Conservation (phyloP, 1,140 invertebrate species). For the Magallana angulata region DNA sequence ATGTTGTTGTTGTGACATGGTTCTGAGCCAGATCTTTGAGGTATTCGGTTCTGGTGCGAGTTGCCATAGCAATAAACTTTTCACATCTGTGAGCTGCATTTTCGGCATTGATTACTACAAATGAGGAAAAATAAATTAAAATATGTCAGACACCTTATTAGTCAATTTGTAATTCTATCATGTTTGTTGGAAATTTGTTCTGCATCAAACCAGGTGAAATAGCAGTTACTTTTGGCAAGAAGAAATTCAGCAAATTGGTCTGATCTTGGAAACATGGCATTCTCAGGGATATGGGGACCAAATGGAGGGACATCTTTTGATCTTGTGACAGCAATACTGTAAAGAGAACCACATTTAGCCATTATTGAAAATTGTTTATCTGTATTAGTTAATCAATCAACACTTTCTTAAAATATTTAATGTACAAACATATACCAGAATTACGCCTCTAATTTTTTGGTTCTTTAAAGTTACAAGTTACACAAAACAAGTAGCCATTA, state of each 20-base stretch:
- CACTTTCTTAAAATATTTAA: too few species aligned
- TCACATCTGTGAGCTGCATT: conserved; percentile 97
- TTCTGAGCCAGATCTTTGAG: conserved; percentile 93
- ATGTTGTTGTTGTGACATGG: conserved; percentile 88
- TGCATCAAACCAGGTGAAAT: neutral
- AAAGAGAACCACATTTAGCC: conserved; percentile 53
- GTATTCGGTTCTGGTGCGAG: conserved; percentile 96
- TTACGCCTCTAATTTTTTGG: too few species aligned
- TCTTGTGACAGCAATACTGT: conserved; percentile 92
- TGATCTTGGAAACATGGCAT: conserved; percentile 91
- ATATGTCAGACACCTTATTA: neutral
- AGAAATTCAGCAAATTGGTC: conserved; percentile 95
- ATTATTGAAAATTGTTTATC: neutral
- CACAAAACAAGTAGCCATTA: neutral
- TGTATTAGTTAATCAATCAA: too few species aligned
- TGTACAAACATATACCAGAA: too few species aligned
- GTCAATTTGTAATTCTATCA: neutral
- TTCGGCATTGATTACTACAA: conserved; percentile 94
- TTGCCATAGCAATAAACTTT: conserved; percentile 98
- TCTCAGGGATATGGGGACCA: conserved; percentile 93
- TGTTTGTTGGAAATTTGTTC: neutral
- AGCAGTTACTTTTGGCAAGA: conserved; percentile 88
- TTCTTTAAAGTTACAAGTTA: too few species aligned
- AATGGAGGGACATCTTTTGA: conserved; percentile 98
- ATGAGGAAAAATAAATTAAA: neutral